Percentiles rank a stretch among this genome's conserved stretches.
Evolutionary conservation across 2,888 invertebrate species (phyloP).

Genomic region (Kryphioiulus occultus): DNA sequence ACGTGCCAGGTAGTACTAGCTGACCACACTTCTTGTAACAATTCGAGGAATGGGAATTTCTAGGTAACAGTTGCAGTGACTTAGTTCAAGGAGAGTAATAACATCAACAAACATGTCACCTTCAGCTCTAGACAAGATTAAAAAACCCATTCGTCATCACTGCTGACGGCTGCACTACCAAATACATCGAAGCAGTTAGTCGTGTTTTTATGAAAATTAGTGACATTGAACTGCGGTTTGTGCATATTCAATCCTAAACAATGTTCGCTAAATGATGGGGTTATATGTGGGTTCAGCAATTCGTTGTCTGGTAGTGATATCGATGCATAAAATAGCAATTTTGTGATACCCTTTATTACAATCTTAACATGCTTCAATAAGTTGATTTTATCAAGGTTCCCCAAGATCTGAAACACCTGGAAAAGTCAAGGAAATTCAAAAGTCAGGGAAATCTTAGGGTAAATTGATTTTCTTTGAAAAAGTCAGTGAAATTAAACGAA

Average conservation of each 20-base stretch:
- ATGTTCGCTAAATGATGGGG: background rate
- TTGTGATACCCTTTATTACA: too few relatives aligned
- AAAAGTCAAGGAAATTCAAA: too few relatives aligned
- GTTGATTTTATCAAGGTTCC: too few relatives aligned
- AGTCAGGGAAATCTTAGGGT: too few relatives aligned
- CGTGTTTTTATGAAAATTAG: background rate
- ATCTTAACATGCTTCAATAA: too few relatives aligned
- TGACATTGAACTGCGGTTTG: background rate
- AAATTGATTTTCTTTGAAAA: too few relatives aligned
- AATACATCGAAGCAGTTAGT: background rate
- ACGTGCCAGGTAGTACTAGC: constrained; percentile 8
- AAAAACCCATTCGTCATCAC: constrained; percentile 22
- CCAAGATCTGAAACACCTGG: too few relatives aligned
- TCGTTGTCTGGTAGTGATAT: background rate
- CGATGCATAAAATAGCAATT: too few relatives aligned
- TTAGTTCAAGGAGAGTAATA: background rate
- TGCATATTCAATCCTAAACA: background rate
- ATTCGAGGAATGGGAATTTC: background rate
- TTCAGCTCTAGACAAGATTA: constrained; percentile 34
- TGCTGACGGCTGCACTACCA: background rate
- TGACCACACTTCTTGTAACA: background rate
- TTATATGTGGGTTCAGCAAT: background rate
- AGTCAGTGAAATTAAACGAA: too few relatives aligned
- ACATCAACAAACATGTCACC: constrained; percentile 8
- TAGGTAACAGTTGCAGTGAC: background rate